Percentiles rank a stretch among this genome's conserved stretches.
Conservation (phyloP, 30 jellyfish, hydroid and myxozoan species). For the Morbakka virulenta region DNA sequence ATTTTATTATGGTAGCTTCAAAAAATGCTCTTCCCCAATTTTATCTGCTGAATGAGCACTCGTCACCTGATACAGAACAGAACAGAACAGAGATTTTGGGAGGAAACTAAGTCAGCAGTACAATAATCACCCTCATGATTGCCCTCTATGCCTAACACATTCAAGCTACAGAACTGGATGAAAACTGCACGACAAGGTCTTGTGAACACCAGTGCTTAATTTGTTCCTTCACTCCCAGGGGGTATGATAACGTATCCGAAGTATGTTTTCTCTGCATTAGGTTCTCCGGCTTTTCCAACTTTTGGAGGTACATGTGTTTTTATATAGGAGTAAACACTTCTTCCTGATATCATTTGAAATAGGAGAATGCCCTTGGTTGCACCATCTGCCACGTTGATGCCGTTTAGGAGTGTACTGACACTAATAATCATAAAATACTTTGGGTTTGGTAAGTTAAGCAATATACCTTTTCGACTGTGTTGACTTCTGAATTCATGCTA, state of each 20-base stretch:
- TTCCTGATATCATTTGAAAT: constrained; percentile 43
- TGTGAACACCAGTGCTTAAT: constrained; percentile 12
- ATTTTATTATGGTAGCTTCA: too few species aligned
- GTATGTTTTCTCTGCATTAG: constrained; percentile 51
- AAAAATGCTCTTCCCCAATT: too few species aligned
- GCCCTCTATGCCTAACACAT: constrained; percentile 54
- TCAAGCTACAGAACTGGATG: constrained; percentile 40
- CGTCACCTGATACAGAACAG: too few species aligned
- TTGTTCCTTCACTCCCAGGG: constrained; percentile 17
- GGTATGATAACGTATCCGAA: constrained; percentile 65
- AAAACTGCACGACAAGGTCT: constrained; percentile 18
- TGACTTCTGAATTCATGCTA: constrained; percentile 21
- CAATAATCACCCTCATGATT: constrained; percentile 26
- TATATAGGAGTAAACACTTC: constrained; percentile 38
- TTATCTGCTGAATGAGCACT: too few species aligned
- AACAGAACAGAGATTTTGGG: too few species aligned
- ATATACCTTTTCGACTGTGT: constrained; percentile 39
- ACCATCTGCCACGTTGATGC: constrained; percentile 22
- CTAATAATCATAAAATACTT: neutral
- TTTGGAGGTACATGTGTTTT: constrained; percentile 51
- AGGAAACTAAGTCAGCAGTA: constrained; percentile 8
- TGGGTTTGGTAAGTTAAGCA: constrained; percentile 41
- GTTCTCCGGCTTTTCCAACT: constrained; percentile 47
- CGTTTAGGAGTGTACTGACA: constrained; percentile 12
- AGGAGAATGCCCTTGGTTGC: constrained; percentile 20